A percentile compares a stretch with the other conserved stretches of the same genome.
Conservation (phyloP, 2,888 invertebrate species). For the Prionchulus punctatus region DNA sequence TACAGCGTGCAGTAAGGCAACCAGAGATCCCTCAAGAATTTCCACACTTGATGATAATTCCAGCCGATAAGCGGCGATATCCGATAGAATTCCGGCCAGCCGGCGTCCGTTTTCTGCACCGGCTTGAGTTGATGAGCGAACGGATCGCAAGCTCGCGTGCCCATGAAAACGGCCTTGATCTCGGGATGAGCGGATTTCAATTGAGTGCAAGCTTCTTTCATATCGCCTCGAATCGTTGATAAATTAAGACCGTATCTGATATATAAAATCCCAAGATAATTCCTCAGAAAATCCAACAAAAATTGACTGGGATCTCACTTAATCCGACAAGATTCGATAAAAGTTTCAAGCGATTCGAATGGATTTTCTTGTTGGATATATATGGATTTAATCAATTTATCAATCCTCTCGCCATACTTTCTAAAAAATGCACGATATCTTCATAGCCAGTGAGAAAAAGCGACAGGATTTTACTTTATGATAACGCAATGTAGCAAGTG, state of each 20-base stretch:
- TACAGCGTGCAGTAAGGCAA: conserved; percentile 83
- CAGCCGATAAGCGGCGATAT: conserved; percentile 80
- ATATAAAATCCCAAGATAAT: conserved; percentile 2
- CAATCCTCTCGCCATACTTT: too few species aligned
- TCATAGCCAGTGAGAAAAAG: background rate
- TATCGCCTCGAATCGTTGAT: conserved; percentile 48
- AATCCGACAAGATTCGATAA: conserved; percentile 52
- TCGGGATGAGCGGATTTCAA: conserved; percentile 44
- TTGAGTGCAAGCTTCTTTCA: conserved; percentile 52
- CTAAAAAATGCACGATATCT: background rate
- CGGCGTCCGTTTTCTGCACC: conserved; percentile 52
- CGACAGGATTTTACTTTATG: conserved; percentile 20
- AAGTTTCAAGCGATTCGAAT: conserved; percentile 65
- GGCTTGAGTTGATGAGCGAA: background rate
- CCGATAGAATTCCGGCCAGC: conserved; percentile 76
- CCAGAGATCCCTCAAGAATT: conserved; percentile 55
- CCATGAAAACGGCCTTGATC: conserved; percentile 75
- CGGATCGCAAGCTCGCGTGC: conserved; percentile 62
- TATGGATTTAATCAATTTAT: conserved; percentile 46
- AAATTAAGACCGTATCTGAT: conserved; percentile 54
- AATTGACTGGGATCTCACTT: too few species aligned
- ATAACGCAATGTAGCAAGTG: conserved; percentile 47
- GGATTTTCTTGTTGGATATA: conserved; percentile 64
- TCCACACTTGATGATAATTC: conserved; percentile 80
- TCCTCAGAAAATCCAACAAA: background rate